Base-by-base conservation (phyloP, 2,888 invertebrate species). In the Geotrupes spiniger region DNA sequence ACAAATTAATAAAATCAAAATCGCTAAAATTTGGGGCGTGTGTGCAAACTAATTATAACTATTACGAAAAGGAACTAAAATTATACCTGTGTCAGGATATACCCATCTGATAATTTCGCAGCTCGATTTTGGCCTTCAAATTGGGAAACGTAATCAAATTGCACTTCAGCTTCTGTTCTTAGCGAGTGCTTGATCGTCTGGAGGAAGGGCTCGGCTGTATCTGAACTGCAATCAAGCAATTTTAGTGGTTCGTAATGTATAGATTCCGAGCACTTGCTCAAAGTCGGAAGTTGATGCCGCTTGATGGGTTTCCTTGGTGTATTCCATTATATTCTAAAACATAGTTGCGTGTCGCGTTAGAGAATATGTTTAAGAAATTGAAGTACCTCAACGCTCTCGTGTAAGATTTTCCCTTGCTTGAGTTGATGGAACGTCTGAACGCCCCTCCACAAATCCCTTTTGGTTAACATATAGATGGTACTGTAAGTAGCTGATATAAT, bases 371-470 rank as follows among this genome's bases (percentile, higher is more conserved):
- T 6, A 21, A 21, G 3, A 21, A 21, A 21, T 4, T 3, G 6
- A 21, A 21, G 31, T 46, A 50, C 50, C 11, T n/a, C 8, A 3
- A 37, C 31, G 14, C 36, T 37, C 2, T 15, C 9, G 15, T 50
- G 50, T 10, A 50, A 11, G 3, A 51, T 45, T n/a, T 39, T 36
- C 9, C 48, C 46, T 39, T 54, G 56, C 9, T 48, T 21, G 21
- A 58, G 11, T 14, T 56, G 52, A 8, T 47, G 49, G 37, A 49
- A 53, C 12, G 48, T 42, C 5, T 36, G 28, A 8, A 52, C 47
- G 29, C 50, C 52, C 4, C 43, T 36, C 55, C 55, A 55, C 2
- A 53, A 33, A 12, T 42, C 43, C 5, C 8, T 36, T 29, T 42
- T 51, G 1, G 29, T 31, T 12, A 57, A 36, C 4, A 41, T 42